Evolutionary conservation across 2,888 invertebrate genomes (phyloP), one percentile per base, ranked within the genome.

Genomic region (Chouioia cunea): DNA sequence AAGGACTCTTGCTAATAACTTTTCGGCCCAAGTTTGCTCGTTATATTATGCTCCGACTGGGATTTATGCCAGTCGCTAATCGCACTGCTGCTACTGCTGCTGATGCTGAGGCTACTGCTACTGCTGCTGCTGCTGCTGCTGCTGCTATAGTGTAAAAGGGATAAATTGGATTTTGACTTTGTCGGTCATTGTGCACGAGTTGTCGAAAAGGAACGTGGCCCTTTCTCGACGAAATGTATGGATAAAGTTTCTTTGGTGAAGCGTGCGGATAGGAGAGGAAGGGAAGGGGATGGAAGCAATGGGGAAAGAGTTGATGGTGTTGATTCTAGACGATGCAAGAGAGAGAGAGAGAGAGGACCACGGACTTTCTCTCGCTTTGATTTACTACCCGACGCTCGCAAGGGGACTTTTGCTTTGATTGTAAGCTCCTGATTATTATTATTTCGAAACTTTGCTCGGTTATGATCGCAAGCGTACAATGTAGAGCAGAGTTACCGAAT

Each of bases 141-240:
- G n/a, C n/a, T n/a, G n/a, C n/a, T n/a, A n/a, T n/a, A n/a, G 18
- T 22, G 20, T 2, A 20, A 12, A 22, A 23, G 44, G 50, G 14
- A 65, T 48, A 56, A 56, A 68, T 68, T 68, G 62, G 48, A 48
- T 68, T 68, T 68, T 68, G 62, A 62, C 68, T 62, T 56, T 27
- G 27, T 48, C 10, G 60, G 53, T 44, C 58, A 20, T 52, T 46
- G 44, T 58, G 16, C 20, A 27, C 54, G 16, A 4, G 18, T 15
- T 22, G 12, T 8, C 2, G 16, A 20, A 47, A 16, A 54, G 14
- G 63, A 20, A n/a, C 0, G 18, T n/a, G 15, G n/a, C n/a, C n/a
- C n/a, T n/a, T n/a, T n/a, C n/a, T n/a, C n/a, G 6, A 27, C 27
- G 6, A 27, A 36, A 57, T 27, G 66, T 66, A 66, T 52, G 52